phyloP scores from a whole-genome alignment of 1,140 invertebrate genomes.

The Antheraea mylitta region DNA sequence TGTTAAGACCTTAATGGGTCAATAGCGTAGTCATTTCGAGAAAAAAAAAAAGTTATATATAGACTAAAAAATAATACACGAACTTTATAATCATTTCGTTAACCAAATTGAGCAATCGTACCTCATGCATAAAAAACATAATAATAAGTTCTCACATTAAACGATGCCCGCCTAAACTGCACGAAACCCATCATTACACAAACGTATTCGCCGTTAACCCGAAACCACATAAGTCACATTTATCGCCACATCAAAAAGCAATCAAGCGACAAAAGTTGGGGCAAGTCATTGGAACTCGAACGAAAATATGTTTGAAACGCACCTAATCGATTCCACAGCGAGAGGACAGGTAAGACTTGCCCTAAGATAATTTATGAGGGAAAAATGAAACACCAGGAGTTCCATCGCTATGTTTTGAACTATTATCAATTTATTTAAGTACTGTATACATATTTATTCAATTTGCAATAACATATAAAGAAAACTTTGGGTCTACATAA shows the following conservation, averaged over 20 bases:
- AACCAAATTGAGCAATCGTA: background rate
- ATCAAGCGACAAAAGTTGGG: slow-evolving; percentile 69
- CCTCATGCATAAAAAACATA: slow-evolving; percentile 41
- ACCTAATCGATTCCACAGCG: slow-evolving; percentile 56
- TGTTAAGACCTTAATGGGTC: too few relatives aligned
- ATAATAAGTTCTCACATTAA: slow-evolving; percentile 71
- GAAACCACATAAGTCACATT: slow-evolving; percentile 75
- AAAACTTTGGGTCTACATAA: too few relatives aligned
- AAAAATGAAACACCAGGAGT: slow-evolving; percentile 24
- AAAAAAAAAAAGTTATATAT: too few relatives aligned
- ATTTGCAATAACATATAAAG: background rate
- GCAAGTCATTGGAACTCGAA: slow-evolving; percentile 48
- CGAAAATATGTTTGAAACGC: slow-evolving; percentile 53
- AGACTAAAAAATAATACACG: background rate
- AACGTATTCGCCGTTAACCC: slow-evolving; percentile 56
- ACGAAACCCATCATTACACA: slow-evolving; percentile 66
- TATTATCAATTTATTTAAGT: background rate
- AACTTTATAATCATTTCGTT: background rate
- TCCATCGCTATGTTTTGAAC: slow-evolving; percentile 9
- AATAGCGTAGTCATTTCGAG: too few relatives aligned
- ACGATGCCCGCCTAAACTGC: slow-evolving; percentile 59
- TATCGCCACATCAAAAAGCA: slow-evolving; percentile 75
- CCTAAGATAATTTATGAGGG: slow-evolving; percentile 42
- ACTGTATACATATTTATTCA: background rate
- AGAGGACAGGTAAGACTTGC: slow-evolving; percentile 43